Evolutionary conservation across 1,140 invertebrate genomes (phyloP), one percentile per base, ranked within the genome.

Genomic region (Coelopa frigida): DNA sequence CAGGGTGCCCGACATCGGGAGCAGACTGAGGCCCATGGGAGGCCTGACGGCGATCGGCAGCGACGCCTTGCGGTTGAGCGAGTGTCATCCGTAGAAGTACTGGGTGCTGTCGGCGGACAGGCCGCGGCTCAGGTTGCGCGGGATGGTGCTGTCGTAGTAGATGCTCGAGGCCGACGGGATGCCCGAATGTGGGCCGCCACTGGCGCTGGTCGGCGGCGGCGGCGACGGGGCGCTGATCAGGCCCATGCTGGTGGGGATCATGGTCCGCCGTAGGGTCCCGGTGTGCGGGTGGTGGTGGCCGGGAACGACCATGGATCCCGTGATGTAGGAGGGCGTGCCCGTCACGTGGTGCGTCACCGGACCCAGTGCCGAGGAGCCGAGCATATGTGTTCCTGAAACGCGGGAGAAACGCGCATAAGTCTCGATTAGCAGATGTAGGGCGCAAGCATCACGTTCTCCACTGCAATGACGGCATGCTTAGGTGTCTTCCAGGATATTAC

Each of bases 21-120:
- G 35, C 56, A 58, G 49, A 21, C 55, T 55, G 14, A 58, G 52
- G 36, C 54, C 51, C 32, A 56, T 37, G 15, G 43, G 29, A 50
- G 58, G 36, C 32, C 52, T 52, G 44, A 60, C 55, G 15, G 58
- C 55, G 10, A 61, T 57, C 4, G 58, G 58, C 31, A 61, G 36
- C 15, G 57, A 61, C n/a, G 52, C 50, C 45, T 61, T 61, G 32
- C 58, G 55, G 38, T 57, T 59, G 8, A 57, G 50, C 44, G 57
- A 59, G 38, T 61, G 57, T 59, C 58, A 61, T 58, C 58, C 58
- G 27, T 56, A 59, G 44, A 55, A 58, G 24, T 59, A 56, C 41
- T 59, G 55, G n/a, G 52, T 58, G 37, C 49, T 54, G 32, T 61
- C 57, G 11, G 55, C 50, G 11, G 58, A 56, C 41, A 57, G 27